phyloP scores from a whole-genome alignment of 2,888 invertebrate species.

The Agonopterix alstromeriana region DNA sequence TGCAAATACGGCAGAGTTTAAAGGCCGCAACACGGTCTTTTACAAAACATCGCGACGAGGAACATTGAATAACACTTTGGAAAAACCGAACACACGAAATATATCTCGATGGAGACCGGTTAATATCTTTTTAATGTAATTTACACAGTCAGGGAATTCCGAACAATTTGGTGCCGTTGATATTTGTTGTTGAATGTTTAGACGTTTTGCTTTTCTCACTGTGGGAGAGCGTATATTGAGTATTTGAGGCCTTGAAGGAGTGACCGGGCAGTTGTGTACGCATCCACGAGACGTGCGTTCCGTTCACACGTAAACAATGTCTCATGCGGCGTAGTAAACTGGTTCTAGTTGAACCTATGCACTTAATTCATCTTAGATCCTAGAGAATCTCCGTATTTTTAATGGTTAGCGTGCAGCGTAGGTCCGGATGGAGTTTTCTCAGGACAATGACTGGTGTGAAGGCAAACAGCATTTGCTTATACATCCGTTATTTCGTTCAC shows the following conservation, averaged over 20 bases:
- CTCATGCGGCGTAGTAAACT: conserved; percentile 30
- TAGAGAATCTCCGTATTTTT: conserved; percentile 51
- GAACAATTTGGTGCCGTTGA: conserved; percentile 4
- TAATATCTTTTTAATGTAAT: conserved; percentile 38
- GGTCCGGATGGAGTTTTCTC: conserved; percentile 6
- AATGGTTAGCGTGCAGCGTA: conserved; percentile 4
- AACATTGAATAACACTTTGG: conserved; percentile 21
- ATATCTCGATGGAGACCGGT: conserved; percentile 17
- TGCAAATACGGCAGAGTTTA: conserved; percentile 11
- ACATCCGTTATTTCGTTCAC: neutral
- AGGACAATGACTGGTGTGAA: conserved; percentile 8
- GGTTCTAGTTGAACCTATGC: conserved; percentile 29
- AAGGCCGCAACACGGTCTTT: conserved; percentile 15
- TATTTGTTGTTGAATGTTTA: conserved; percentile 2
- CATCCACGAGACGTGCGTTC: neutral
- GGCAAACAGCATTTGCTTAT: conserved; percentile 3
- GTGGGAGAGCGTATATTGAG: conserved; percentile 19
- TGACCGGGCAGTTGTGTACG: neutral
- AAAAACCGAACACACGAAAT: conserved; percentile 37
- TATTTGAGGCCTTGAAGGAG: conserved; percentile 42
- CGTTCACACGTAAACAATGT: conserved; percentile 56
- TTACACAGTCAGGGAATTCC: conserved; percentile 33
- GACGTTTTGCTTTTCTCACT: neutral
- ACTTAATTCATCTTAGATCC: conserved; percentile 43
- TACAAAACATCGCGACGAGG: conserved; percentile 6